Evolutionary conservation across 1,140 invertebrate genomes (phyloP).

Genomic region (Megathymus violae): DNA sequence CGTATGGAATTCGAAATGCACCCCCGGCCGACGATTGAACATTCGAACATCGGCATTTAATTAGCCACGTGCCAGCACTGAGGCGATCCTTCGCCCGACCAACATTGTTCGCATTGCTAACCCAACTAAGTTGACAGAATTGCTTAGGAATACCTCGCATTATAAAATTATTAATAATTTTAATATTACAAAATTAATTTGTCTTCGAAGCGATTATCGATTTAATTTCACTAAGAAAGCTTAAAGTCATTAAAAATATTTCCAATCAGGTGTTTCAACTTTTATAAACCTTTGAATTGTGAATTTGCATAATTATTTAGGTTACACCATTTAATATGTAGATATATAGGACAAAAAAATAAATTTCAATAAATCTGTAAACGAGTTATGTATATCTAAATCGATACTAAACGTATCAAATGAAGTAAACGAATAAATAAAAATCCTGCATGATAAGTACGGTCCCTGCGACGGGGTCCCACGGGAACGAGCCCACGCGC

Average conservation of each 20-base stretch:
- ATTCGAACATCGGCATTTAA: constrained; percentile 76
- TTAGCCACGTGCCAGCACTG: constrained; percentile 75
- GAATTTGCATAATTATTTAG: no score
- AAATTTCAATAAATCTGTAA: no score
- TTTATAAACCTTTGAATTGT: no score
- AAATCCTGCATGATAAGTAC: constrained; percentile 50
- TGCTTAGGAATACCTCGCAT: constrained; percentile 56
- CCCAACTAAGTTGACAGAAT: constrained; percentile 62
- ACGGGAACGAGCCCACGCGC: constrained; percentile 73
- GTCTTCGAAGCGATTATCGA: no score
- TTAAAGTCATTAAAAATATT: no score
- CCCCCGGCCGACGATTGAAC: constrained; percentile 45
- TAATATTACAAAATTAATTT: not conserved
- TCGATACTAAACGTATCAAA: no score
- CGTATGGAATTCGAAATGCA: constrained; percentile 68
- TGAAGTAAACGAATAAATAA: not conserved
- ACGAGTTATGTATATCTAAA: no score
- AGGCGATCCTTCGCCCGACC: constrained; percentile 56
- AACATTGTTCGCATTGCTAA: constrained; percentile 68
- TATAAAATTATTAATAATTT: constrained; percentile 22
- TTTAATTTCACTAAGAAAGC: no score
- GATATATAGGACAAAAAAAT: no score
- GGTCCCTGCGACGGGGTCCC: constrained; percentile 67
- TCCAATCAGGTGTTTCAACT: no score
- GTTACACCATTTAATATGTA: no score